These are phyloP conservation scores for Caenorhabditis remanei DNA, from an alignment of 1,140 invertebrate species.

Conservation along the genomic window DNA sequence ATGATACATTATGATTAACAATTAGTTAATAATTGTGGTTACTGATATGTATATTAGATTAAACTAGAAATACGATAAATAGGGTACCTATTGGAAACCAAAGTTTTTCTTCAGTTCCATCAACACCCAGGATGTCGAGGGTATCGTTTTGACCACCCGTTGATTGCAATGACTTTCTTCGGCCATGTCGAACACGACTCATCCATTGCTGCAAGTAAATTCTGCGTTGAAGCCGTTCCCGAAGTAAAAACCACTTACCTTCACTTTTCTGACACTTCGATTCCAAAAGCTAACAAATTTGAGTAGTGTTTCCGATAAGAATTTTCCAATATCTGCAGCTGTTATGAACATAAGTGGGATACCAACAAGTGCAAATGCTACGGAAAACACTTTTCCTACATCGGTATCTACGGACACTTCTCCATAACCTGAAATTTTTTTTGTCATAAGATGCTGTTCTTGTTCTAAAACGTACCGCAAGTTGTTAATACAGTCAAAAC, in stretches of 20 bases:
- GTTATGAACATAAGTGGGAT: slow-evolving; percentile 78
- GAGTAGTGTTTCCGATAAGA: slow-evolving; percentile 77
- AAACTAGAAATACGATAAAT: not conserved
- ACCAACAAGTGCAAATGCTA: slow-evolving; percentile 77
- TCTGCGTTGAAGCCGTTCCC: not conserved
- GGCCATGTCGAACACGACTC: slow-evolving; percentile 71
- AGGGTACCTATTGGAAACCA: slow-evolving; percentile 76
- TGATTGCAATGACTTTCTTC: slow-evolving; percentile 75
- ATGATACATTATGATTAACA: slow-evolving; percentile 17
- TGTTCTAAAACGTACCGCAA: slow-evolving; percentile 71
- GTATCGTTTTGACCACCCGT: slow-evolving; percentile 72
- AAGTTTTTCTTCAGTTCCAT: slow-evolving; percentile 74
- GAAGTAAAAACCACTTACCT: slow-evolving; percentile 65
- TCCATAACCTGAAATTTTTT: slow-evolving; percentile 74
- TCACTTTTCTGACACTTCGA: slow-evolving; percentile 69
- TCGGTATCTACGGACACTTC: slow-evolving; percentile 78
- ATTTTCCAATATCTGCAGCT: slow-evolving; percentile 78
- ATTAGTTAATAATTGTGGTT: not conserved
- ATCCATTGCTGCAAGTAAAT: slow-evolving; percentile 67
- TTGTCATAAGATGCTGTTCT: slow-evolving; percentile 4
- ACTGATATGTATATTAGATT: not conserved
- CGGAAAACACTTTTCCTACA: slow-evolving; percentile 77
- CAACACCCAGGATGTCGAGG: slow-evolving; percentile 73
- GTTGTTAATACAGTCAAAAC: slow-evolving; percentile 77
- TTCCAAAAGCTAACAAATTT: slow-evolving; percentile 77